Evolutionary conservation across 1,140 invertebrate genomes (phyloP).

Genomic region (Tetranychus cinnabarinus): DNA sequence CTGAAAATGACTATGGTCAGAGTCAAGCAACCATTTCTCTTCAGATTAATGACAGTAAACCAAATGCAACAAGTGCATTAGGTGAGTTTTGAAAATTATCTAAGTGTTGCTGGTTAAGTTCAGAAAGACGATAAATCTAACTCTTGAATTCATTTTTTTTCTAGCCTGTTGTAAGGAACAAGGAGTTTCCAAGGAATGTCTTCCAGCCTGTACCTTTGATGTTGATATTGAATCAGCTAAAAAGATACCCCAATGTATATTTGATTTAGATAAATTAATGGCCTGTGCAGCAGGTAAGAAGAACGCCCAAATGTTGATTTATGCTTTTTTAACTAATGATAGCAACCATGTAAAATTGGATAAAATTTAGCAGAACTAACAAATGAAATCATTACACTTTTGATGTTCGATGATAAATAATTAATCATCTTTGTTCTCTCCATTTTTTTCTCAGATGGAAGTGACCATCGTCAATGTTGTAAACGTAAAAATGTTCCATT

Average conservation of each 20-base stretch:
- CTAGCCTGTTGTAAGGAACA: slow-evolving; percentile 42
- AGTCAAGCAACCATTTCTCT: not conserved
- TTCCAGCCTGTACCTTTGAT: slow-evolving; percentile 51
- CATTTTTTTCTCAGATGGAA: slow-evolving; percentile 27
- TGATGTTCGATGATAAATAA: too few species aligned
- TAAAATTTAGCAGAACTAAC: too few species aligned
- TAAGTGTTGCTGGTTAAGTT: too few species aligned
- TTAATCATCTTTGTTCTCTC: too few species aligned
- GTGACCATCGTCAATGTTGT: slow-evolving; percentile 54
- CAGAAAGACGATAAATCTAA: too few species aligned
- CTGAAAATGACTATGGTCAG: not conserved
- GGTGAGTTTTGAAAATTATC: not conserved
- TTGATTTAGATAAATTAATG: slow-evolving; percentile 60
- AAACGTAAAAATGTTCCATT: slow-evolving; percentile 42
- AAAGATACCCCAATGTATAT: slow-evolving; percentile 37
- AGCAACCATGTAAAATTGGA: too few species aligned
- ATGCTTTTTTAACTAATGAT: too few species aligned
- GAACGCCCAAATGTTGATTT: not conserved
- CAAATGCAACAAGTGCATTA: not conserved
- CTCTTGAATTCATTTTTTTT: not conserved
- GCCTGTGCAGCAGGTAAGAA: slow-evolving; percentile 24
- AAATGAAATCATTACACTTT: too few species aligned
- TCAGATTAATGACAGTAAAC: not conserved
- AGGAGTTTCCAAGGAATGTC: slow-evolving; percentile 42
- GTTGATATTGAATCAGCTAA: slow-evolving; percentile 52